phyloP scores from a whole-genome alignment of 2,113 vertebrate species.

The Lophius piscatorius region DNA sequence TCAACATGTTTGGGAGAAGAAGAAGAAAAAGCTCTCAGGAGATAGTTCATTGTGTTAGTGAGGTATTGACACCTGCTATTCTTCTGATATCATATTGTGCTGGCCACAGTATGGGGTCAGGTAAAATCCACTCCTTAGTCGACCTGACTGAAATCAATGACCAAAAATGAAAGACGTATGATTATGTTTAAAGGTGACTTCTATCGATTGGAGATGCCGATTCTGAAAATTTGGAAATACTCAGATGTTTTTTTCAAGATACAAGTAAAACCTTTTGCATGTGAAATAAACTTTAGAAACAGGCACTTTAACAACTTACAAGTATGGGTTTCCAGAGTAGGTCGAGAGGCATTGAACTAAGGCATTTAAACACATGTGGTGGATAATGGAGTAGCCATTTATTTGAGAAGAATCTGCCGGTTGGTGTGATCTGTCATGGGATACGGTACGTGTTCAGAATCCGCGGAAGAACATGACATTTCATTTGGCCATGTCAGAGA shows the following conservation, averaged over 20 bases:
- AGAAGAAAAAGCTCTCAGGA: too few species aligned
- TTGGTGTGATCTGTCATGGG: constrained; percentile 1
- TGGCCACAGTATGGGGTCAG: constrained; percentile 37
- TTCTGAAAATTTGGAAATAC: not conserved
- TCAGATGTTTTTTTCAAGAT: too few species aligned
- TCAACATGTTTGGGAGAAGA: not conserved
- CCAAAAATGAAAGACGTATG: constrained; percentile 42
- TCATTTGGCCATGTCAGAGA: constrained; percentile 18
- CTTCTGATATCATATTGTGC: constrained; percentile 45
- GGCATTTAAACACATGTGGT: not conserved
- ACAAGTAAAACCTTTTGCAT: too few species aligned
- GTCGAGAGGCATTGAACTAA: not conserved
- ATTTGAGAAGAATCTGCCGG: not conserved
- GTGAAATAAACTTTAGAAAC: not conserved
- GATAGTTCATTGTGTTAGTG: constrained; percentile 54
- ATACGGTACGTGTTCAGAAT: not conserved
- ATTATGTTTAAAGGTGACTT: constrained; percentile 45
- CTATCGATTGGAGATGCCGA: constrained; percentile 29
- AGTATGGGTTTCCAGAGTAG: not conserved
- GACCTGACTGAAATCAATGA: constrained; percentile 65
- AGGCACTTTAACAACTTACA: not conserved
- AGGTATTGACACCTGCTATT: constrained; percentile 48
- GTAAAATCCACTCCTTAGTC: constrained; percentile 41
- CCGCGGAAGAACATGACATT: constrained; percentile 20
- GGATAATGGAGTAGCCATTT: not conserved